Evolutionary conservation across 2,113 vertebrate species (phyloP).

Genomic region (Mohoua ochrocephala): DNA sequence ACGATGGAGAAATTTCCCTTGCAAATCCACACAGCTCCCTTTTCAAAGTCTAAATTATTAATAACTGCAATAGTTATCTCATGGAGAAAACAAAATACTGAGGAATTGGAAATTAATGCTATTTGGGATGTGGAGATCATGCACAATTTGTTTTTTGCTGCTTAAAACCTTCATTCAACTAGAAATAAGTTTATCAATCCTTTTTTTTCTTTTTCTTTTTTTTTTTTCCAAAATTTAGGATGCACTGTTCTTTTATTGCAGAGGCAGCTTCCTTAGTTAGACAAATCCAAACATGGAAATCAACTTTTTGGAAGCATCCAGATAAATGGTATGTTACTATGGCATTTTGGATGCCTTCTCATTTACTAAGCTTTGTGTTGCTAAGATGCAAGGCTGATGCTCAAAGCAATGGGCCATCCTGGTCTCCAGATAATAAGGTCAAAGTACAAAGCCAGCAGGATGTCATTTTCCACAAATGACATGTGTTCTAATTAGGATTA

Average conservation of each 20-base stretch:
- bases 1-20: not conserved
- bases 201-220: not conserved
- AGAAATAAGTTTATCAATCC: not conserved
- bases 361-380: conserved; percentile 38
- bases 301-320: conserved; percentile 2
- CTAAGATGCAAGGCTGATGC: conserved; percentile 49
- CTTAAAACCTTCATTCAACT: not conserved
- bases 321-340: conserved; percentile 38
- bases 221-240: not conserved
- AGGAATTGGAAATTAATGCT: not conserved
- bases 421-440: not conserved
- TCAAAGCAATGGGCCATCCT: conserved; percentile 3
- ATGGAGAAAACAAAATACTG: not conserved
- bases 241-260: not conserved
- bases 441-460: not conserved
- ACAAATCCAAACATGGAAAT: conserved; percentile 30
- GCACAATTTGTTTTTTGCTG: not conserved
- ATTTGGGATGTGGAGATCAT: not conserved
- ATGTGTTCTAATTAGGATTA: not conserved
- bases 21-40: not conserved
- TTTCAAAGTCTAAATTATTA: not conserved
- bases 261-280: not conserved
- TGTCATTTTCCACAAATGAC: not conserved
- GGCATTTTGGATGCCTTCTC: conserved; percentile 41
- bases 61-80: not conserved